Base-by-base conservation (phyloP, 2,888 invertebrate species). In the Malacosoma neustria region DNA sequence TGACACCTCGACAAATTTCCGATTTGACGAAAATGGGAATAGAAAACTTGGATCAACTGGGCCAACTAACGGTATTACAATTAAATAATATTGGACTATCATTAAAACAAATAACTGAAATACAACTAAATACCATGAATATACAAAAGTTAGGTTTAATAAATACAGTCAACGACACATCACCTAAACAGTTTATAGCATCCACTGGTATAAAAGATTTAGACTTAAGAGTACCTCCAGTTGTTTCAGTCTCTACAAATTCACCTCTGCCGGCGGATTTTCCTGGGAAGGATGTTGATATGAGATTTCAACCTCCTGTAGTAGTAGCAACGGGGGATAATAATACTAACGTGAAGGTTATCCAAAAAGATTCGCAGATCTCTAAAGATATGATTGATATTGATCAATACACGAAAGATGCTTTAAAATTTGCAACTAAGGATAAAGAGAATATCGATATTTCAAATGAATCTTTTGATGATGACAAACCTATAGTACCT, bases 71-170 rank as follows among this genome's bases (percentile, higher is more conserved):
- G 32, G 87, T 90, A 40, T 79, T 88, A 29, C 89, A 89, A 51
- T 60, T 90, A 33, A 89, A 88, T 57, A 87, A 85, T 54, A 86
- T 89, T 49, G 90, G 90, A 9, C 72, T 90, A 36, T 88, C 89
- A 3, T 65, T 89, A 38, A 77, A 80, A 51, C 89, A 90, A 66
- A 88, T 90, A 35, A 87, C 87, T 22, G 89, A 89, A 59, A 89
- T 90, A 47, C 90, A 90, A 55, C 63, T 88, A 38, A 90, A 88
- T 63, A 89, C 89, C 5, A 82, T 87, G 72, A 88, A 82, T 50
- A 88, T 88, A 57, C 87, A 87, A 57, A 88, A 87, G 52, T 61
- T 87, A 52, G 87, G 87, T 37, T 69, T 87, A 41, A 85, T 86
- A 41, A 82, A 67, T 49, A 37, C 62, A 12, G 62, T 65, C 43